Conservation (phyloP, 2,888 invertebrate genomes). For the Eledona agricola region DNA sequence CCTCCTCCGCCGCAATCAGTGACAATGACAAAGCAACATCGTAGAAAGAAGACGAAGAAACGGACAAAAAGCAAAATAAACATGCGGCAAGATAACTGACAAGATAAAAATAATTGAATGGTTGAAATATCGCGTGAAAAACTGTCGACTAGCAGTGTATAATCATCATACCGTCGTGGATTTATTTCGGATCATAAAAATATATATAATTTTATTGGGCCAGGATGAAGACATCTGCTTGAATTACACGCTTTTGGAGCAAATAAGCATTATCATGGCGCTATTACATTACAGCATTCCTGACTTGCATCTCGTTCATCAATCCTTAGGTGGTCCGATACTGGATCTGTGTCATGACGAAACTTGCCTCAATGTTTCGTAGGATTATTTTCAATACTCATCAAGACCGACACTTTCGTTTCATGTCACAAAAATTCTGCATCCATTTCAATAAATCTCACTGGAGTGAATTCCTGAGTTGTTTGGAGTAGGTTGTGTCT, state of each 20-base stretch:
- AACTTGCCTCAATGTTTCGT: constrained; percentile 21
- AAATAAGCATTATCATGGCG: constrained; percentile 25
- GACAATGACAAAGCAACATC: constrained; percentile 25
- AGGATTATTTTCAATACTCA: constrained; percentile 17
- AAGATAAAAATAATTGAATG: constrained; percentile 27
- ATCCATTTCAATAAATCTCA: constrained; percentile 4
- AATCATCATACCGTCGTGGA: too few relatives aligned
- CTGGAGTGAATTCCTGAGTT: not conserved
- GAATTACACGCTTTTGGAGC: constrained; percentile 3
- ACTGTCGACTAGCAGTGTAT: constrained; percentile 4
- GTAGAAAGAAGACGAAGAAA: constrained; percentile 5
- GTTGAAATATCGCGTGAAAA: constrained; percentile 21
- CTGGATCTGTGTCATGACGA: constrained; percentile 26
- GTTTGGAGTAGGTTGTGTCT: constrained; percentile 3
- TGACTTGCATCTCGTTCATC: constrained; percentile 30
- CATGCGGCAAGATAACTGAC: constrained; percentile 24
- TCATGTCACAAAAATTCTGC: not conserved
- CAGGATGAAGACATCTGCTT: constrained; percentile 24
- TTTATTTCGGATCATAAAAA: constrained; percentile 5
- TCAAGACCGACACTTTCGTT: constrained; percentile 9
- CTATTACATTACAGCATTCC: constrained; percentile 21
- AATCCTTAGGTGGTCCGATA: constrained; percentile 30
- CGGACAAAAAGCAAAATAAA: constrained; percentile 19
- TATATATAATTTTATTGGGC: constrained; percentile 7
- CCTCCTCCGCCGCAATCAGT: constrained; percentile 21